These are phyloP conservation scores for Incurvaria masculella DNA, from an alignment of 2,888 invertebrate genomes.

Conservation along the genomic window DNA sequence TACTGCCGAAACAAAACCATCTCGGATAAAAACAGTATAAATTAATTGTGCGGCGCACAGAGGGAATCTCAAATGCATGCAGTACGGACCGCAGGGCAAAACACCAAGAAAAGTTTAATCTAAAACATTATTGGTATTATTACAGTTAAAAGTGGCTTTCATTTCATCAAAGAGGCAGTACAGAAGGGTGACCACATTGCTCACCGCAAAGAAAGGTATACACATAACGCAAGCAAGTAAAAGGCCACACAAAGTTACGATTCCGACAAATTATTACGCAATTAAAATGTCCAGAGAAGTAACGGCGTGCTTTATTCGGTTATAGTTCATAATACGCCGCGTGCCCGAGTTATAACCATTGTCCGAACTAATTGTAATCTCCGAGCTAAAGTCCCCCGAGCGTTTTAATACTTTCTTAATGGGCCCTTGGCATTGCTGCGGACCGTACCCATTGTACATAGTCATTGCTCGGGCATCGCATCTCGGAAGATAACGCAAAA, in stretches of 20 bases:
- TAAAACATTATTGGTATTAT: too few species aligned
- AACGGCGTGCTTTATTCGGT: neutral
- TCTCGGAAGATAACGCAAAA: slow-evolving; percentile 32
- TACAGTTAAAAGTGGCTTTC: too few species aligned
- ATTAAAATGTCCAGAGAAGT: neutral
- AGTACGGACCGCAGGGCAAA: too few species aligned
- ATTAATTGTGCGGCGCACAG: slow-evolving; percentile 26
- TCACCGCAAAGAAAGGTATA: too few species aligned
- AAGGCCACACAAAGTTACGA: too few species aligned
- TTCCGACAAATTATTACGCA: too few species aligned
- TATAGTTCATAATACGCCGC: neutral
- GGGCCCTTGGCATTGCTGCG: slow-evolving; percentile 15
- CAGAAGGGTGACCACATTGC: too few species aligned
- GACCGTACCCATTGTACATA: slow-evolving; percentile 26
- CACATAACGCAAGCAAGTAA: too few species aligned
- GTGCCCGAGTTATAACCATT: neutral
- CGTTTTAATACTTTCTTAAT: neutral
- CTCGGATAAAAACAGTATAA: slow-evolving; percentile 45
- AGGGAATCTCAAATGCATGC: neutral
- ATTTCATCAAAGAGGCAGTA: too few species aligned
- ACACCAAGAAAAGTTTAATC: too few species aligned
- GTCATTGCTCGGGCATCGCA: slow-evolving; percentile 37
- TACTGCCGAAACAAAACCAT: slow-evolving; percentile 22
- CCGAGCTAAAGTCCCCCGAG: neutral
- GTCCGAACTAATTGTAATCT: neutral